phyloP scores from a whole-genome alignment of 2,113 vertebrate species.

The Artemisiospiza belli region DNA sequence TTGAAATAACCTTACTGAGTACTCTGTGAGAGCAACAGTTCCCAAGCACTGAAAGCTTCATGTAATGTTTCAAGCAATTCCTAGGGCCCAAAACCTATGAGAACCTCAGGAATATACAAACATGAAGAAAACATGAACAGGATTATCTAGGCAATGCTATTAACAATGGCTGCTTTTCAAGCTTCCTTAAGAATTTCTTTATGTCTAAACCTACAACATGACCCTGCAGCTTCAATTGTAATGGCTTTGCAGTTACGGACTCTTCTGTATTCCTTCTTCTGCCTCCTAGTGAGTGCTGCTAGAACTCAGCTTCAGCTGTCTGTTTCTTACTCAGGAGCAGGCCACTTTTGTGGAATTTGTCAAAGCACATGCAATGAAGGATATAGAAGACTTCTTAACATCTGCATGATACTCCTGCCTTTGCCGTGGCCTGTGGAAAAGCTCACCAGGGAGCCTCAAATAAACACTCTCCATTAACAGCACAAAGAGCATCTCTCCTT shows the following conservation, averaged over 20 bases:
- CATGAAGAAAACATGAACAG: neutral
- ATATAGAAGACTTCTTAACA: neutral
- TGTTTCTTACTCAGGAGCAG: neutral
- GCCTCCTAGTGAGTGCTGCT: neutral
- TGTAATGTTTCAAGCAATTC: neutral
- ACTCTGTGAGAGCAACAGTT: neutral
- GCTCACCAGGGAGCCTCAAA: neutral
- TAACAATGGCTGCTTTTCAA: neutral
- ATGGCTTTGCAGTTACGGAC: neutral
- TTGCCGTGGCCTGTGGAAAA: fast-evolving
- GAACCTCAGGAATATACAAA: neutral
- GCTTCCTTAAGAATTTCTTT: neutral
- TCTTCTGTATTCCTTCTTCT: neutral
- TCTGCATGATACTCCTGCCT: neutral
- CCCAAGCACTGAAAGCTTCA: neutral
- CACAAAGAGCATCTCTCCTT: neutral
- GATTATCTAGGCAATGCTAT: neutral
- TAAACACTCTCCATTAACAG: neutral
- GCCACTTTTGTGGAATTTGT: neutral
- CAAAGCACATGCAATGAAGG: neutral
- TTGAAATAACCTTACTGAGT: neutral
- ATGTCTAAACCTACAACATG: neutral
- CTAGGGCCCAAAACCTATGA: neutral
- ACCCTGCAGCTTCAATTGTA: neutral
- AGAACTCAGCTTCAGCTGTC: neutral